A percentile compares a stretch with the other conserved stretches of the same genome.
Evolutionary conservation across 2,113 vertebrate genomes (phyloP).

Genomic region (Ictalurus furcatus): DNA sequence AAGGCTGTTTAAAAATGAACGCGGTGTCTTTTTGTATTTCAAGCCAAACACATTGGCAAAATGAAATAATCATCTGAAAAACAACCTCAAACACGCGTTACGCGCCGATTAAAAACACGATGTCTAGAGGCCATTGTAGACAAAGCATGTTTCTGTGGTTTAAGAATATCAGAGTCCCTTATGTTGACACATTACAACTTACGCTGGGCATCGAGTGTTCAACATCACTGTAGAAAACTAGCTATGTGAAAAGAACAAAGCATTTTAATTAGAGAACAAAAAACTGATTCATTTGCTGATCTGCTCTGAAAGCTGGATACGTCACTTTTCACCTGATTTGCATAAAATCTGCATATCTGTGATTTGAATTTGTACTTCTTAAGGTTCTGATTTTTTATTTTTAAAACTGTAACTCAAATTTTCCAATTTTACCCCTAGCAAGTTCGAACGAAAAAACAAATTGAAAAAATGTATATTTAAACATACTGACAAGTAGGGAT

Average conservation of each 20-base stretch:
- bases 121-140: conserved; percentile 53
- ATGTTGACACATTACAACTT: conserved; percentile 30
- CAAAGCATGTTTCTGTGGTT: conserved; percentile 25
- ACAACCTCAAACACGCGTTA: conserved; percentile 53
- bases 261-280: background rate
- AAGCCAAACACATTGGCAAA: conserved; percentile 65
- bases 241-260: background rate
- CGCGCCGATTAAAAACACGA: conserved; percentile 56
- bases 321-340: background rate
- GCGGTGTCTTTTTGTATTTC: conserved; percentile 60
- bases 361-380: background rate
- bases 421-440: background rate
- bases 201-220: background rate
- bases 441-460: background rate
- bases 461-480: background rate
- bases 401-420: background rate
- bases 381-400: background rate
- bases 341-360: background rate
- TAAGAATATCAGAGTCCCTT: conserved; percentile 26
- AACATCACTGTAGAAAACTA: background rate
- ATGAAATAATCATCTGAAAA: conserved; percentile 70
- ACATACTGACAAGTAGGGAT: too few relatives aligned
- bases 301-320: background rate
- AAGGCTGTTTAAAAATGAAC: conserved; percentile 70
- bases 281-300: background rate